phyloP scores from a whole-genome alignment of 1,140 invertebrate species.

The Leucophenga varia region DNA sequence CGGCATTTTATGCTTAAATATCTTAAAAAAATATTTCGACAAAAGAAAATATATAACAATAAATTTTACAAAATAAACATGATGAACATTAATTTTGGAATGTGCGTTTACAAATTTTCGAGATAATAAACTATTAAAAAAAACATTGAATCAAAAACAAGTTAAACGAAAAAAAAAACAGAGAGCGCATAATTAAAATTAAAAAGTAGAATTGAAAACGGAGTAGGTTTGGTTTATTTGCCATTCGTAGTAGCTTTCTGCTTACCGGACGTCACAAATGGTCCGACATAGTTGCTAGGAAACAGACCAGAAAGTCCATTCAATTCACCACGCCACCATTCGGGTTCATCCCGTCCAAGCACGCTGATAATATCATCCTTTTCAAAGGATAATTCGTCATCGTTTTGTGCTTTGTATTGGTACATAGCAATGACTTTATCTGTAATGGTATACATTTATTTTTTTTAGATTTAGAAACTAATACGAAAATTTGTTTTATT shows the following conservation, averaged over 20 bases:
- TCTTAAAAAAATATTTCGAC: neutral
- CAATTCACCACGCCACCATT: conserved; percentile 95
- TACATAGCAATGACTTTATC: conserved; percentile 91
- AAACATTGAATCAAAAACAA: no score
- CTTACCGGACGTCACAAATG: conserved; percentile 57
- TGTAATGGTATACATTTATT: conserved; percentile 56
- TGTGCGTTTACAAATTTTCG: no score
- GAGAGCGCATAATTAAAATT: no score
- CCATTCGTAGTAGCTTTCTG: conserved; percentile 24
- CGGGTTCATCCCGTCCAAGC: conserved; percentile 85
- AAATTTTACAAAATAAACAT: no score
- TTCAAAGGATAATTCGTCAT: conserved; percentile 91
- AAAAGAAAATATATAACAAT: no score
- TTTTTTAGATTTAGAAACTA: no score
- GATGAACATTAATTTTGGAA: no score
- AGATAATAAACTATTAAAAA: no score
- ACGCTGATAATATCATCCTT: conserved; percentile 93
- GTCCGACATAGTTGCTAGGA: conserved; percentile 85
- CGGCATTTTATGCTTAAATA: neutral
- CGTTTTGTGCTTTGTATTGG: conserved; percentile 88
- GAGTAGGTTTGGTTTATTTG: no score
- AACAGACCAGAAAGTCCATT: conserved; percentile 85
- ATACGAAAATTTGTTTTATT: conserved; percentile 19
- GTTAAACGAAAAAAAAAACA: no score
- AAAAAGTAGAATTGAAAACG: no score